Base-by-base conservation (phyloP, 1,140 invertebrate species). In the Drosophila orena region DNA sequence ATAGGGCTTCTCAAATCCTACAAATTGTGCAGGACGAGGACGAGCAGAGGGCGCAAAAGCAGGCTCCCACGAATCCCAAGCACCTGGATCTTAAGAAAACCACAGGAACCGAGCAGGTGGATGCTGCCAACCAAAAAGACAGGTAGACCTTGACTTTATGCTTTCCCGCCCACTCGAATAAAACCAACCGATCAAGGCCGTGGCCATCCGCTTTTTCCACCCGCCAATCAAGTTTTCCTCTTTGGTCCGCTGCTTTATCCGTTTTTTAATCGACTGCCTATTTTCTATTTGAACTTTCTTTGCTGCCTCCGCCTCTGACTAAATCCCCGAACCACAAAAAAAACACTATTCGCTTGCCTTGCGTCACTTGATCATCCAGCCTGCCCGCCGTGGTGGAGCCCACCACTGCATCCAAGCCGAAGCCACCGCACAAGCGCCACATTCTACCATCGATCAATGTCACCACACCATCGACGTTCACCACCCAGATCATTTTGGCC, bases 1-100 rank as follows among this genome's bases (percentile, higher is more conserved):
- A 96, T 78, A 93, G 95, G 65, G 96, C 97, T 6, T 94, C 94
- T 69, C 95, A 96, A 90, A 96, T 97, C 77, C 93, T 97, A 50
- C 93, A 94, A 62, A 95, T 96, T 49, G 96, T 97, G 86, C 93
- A 95, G 40, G 93, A 94, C 66, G 94, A 95, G 70, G 94, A 95
- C 30, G 72, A 74, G 59, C 84, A 84, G 44, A 66, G 77, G 12
- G 46, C 24, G 10, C 68, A 89, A 17, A 83, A 89, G 55, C 61
- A 77, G 12, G 24, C 49, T 0, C 15, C 54, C 11, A 7, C 15
- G 22, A 79, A 56, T 17, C 42, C 38, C 34, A 58, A 62, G 1
- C 50, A 59, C 0, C 47, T 66, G n/a, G 71, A 79, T n/a, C 44
- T 57, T 42, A 53, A 37, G 11, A 37, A 56, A 47, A 54, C 27